A percentile compares a stretch with the other conserved stretches of the same genome.
phyloP scores from a whole-genome alignment of 2,797 vertebrate genomes.

The Sebastes steindachneri region DNA sequence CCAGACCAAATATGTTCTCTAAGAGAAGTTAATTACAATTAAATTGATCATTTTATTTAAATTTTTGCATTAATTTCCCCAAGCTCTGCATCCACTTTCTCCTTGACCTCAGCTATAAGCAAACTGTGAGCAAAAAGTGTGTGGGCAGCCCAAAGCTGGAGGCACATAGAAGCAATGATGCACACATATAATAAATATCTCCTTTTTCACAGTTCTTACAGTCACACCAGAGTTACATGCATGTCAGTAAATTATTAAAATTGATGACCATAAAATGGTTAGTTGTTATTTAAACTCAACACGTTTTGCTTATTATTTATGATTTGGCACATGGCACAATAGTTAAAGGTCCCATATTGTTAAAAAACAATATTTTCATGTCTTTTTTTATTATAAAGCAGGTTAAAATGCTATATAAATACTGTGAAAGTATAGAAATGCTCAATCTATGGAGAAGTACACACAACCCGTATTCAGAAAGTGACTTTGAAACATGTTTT shows the following conservation, averaged over 20 bases:
- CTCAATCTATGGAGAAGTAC: no score
- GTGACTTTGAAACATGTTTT: no score
- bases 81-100: conserved; percentile 5
- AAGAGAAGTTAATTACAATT: conserved; percentile 74
- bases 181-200: neutral
- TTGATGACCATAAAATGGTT: neutral
- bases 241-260: neutral
- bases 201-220: neutral
- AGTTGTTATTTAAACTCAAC: neutral
- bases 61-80: conserved; percentile 46
- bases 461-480: no score
- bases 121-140: neutral
- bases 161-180: neutral
- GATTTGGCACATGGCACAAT: neutral
- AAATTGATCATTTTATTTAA: conserved; percentile 63
- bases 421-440: no score
- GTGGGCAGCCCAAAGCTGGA: neutral
- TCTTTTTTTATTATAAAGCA: no score
- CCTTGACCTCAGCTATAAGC: conserved; percentile 3
- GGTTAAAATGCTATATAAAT: no score
- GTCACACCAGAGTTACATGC: neutral
- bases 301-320: neutral
- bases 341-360: neutral
- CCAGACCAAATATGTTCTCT: conserved; percentile 64
- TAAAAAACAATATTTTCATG: no score